Evolutionary conservation across 2,113 vertebrate genomes (phyloP), one percentile per base, ranked within the genome.

Genomic region (Takifugu bimaculatus): DNA sequence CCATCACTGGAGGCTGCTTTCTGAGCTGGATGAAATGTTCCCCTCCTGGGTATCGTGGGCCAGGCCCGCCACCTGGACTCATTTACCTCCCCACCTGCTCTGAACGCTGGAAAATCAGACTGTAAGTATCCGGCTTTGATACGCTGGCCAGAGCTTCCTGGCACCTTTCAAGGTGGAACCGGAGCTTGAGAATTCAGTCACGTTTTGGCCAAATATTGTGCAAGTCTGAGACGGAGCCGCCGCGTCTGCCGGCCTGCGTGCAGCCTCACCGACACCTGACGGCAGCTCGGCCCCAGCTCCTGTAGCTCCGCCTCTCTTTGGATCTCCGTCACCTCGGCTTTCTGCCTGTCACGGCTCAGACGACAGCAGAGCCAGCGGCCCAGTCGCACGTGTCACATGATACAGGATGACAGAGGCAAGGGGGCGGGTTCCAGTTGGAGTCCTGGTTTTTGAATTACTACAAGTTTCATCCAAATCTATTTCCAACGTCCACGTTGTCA

Each of bases 21-120:
- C 26, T 48, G 69, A 59, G 65, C 56, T 44, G 64, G 69, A 62
- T 58, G 55, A 28, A 49, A 70, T 9, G 29, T 72, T 78, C 56
- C 67, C 57, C 66, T 67, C 48, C 57, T 50, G 78, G 58, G 63
- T 54, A 49, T 57, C 54, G 3, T 53, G 5, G 54, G 56, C 73
- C 75, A 47, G 54, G 27, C 20, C 28, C 63, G 57, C 71, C 80
- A 78, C 74, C 70, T 72, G 78, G 68, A 60, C 63, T 83, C 66
- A 57, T 68, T 77, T 65, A 54, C 76, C 62, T 56, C 2, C 65
- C 68, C 26, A 85, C 72, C 75, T 78, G 57, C 56, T 57, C 54
- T 25, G 63, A 66, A 72, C 59, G 44, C 9, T 47, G 53, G 75
- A 60, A 65, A 70, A 74, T 57, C 35, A 54, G 57, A 63, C 27